phyloP scores from a whole-genome alignment of 2,888 invertebrate species.

The Sphaerophoria rueppellii region DNA sequence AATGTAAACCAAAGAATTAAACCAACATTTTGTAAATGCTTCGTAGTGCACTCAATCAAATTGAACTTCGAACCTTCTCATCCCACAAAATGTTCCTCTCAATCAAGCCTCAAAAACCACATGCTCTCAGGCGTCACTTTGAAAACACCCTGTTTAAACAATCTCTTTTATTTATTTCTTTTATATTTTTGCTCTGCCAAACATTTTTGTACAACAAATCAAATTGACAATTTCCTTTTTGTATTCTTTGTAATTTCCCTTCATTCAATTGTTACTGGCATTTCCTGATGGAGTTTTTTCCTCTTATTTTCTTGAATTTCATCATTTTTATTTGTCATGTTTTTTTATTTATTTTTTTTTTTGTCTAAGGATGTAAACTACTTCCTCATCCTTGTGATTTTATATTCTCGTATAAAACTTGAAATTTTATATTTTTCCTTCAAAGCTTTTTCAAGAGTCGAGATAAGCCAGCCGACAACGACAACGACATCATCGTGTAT shows the following conservation, averaged over 20 bases:
- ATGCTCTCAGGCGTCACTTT: neutral
- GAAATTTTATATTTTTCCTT: conserved; percentile 21
- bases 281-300: conserved; percentile 41
- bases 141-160: neutral
- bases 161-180: neutral
- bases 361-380: conserved; percentile 5
- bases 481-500: conserved; percentile 31
- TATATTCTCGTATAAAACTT: neutral
- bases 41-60: no score
- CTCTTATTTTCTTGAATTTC: neutral
- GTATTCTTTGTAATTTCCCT: conserved; percentile 54
- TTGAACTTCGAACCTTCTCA: no score
- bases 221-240: conserved; percentile 53
- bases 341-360: neutral
- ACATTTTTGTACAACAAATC: conserved; percentile 34
- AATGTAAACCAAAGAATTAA: no score
- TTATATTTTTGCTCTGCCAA: neutral
- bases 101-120: neutral
- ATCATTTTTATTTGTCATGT: neutral
- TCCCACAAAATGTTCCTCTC: neutral
- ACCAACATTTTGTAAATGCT: no score
- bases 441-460: neutral
- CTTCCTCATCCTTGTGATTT: neutral
- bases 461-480: conserved; percentile 32
- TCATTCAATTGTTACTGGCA: conserved; percentile 60